Base-by-base conservation (phyloP, 2,113 vertebrate genomes). In the Lucifuga dentata region DNA sequence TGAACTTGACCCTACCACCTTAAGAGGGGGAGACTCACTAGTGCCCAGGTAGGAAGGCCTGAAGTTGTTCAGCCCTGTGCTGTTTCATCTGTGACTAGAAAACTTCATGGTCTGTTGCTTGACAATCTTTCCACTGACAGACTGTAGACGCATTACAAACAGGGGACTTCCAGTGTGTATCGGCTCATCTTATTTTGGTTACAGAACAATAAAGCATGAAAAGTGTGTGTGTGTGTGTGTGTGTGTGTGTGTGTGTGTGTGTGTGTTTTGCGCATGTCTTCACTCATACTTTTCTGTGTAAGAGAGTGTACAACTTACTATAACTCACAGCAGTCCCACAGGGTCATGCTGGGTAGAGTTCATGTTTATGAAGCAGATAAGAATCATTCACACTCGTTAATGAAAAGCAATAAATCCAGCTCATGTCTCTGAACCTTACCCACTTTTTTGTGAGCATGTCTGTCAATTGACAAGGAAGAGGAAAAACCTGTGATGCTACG, bases 11-110 rank as follows among this genome's bases (percentile, higher is more conserved):
- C 97, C 98, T 0, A 99, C 98, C 48, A 99, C 97, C 0, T 84
- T 99, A 63, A 92, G 97, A 62, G 97, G 98, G 8, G 98, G 96
- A n/a, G 98, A 99, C 86, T 98, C 97, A 2, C 94, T 97, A 2
- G 98, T 99, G 2, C 98, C 98, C 62, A 97, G 98, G 98, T 98
- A 94, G 15, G 74, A 61, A 23, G 45, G 24, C 48, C 9, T 17
- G 17, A 16, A 0, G 1, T 46, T 2, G 8, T 20, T 23, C 29
- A 23, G 19, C 8, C 43, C 15, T 20, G n/a, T 19, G 17, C n/a
- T 35, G 2, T 17, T 45, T 19, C 17, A 5, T 19, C 17, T 50
- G 15, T 29, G 21, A 40, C 16, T 5, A 10, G 12, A 44, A 17
- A 32, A 33, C 11, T 26, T 12, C 15, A 2, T 32, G 6, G 49